Conservation (phyloP, 2,113 vertebrate species). For the Jacana jacana region DNA sequence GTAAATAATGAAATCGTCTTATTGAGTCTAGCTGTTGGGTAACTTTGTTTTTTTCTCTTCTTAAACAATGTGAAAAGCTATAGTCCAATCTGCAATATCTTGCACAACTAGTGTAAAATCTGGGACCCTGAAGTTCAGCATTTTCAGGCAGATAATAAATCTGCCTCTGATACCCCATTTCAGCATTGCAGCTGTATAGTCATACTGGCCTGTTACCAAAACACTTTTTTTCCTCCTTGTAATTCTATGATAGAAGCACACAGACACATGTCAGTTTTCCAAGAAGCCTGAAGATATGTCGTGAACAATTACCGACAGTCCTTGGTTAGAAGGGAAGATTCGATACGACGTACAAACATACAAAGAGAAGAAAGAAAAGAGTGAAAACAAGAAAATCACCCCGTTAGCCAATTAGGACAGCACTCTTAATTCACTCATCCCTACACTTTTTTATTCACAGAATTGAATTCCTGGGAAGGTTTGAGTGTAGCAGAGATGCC, state of each 20-base stretch:
- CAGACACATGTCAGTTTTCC: neutral
- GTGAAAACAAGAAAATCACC: neutral
- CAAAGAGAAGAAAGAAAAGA: neutral
- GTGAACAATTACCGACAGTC: neutral
- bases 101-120: neutral
- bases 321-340: neutral
- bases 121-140: neutral
- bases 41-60: neutral
- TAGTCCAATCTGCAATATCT: neutral
- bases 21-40: neutral
- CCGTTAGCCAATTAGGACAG: neutral
- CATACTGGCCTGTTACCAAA: neutral
- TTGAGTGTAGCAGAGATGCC: neutral
- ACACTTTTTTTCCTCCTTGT: neutral
- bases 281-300: neutral
- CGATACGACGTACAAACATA: neutral
- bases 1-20: neutral
- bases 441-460: neutral
- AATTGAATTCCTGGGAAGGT: neutral
- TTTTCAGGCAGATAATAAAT: neutral
- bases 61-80: neutral
- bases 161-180: neutral
- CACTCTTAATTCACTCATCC: neutral
- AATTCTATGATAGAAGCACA: neutral
- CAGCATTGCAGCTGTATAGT: neutral